Conservation (phyloP, 2,888 invertebrate genomes). For the Pristionchus entomophagus region DNA sequence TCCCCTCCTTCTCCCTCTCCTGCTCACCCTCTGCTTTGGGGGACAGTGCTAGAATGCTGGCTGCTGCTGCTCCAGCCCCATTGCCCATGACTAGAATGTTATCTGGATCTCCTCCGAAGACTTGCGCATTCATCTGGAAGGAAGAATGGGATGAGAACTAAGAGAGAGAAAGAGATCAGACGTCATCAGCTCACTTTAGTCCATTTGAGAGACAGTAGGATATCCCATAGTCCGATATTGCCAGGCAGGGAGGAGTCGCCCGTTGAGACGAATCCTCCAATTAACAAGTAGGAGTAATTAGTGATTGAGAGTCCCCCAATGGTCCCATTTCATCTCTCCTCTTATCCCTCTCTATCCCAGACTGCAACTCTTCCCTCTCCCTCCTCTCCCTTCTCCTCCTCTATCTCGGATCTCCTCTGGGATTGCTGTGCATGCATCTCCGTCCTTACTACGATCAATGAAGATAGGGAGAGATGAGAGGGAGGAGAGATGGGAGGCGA, state of each 20-base stretch:
- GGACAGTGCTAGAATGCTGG: slow-evolving; percentile 73
- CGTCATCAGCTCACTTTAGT: slow-evolving; percentile 61
- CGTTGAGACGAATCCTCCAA: slow-evolving; percentile 74
- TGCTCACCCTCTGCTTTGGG: slow-evolving; percentile 70
- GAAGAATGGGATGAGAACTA: not conserved
- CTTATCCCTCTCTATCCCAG: not conserved
- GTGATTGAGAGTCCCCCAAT: not conserved
- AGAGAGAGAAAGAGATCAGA: not conserved
- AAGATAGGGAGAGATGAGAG: not conserved
- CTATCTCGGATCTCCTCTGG: slow-evolving; percentile 24
- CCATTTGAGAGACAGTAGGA: slow-evolving; percentile 73
- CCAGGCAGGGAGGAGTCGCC: slow-evolving; percentile 74
- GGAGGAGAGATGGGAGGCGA: not conserved
- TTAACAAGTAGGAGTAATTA: not conserved
- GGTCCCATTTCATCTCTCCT: not conserved
- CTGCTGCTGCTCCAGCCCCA: slow-evolving; percentile 74
- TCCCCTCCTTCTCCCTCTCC: too few relatives aligned
- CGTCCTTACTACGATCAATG: slow-evolving; percentile 49
- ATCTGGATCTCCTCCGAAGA: slow-evolving; percentile 74
- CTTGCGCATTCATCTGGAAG: slow-evolving; percentile 66
- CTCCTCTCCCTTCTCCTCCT: slow-evolving; percentile 26
- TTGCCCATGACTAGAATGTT: slow-evolving; percentile 74
- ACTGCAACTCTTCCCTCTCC: slow-evolving; percentile 38
- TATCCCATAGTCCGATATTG: slow-evolving; percentile 73
- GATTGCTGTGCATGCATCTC: not conserved